Conservation (phyloP, 2,797 vertebrate species). For the Xerus rutilus region DNA sequence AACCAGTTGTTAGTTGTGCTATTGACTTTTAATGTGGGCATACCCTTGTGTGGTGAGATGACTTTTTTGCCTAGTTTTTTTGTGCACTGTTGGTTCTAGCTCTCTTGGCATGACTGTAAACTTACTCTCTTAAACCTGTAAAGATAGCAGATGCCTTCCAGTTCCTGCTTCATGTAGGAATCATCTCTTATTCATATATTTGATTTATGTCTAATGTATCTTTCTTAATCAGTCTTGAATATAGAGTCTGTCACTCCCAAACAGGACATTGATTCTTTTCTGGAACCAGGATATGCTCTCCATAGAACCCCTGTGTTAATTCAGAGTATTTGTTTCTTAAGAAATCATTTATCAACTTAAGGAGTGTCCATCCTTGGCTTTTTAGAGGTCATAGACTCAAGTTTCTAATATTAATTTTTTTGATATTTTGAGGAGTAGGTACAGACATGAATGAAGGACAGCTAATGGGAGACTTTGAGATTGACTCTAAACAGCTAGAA, state of each 20-base stretch:
- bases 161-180: background rate
- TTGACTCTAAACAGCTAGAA: conserved; percentile 94
- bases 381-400: background rate
- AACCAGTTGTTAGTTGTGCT: background rate
- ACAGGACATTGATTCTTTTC: background rate
- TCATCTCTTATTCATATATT: background rate
- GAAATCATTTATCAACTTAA: background rate
- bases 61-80: background rate
- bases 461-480: conserved; percentile 97
- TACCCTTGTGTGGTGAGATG: background rate
- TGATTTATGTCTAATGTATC: background rate
- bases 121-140: background rate
- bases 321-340: background rate
- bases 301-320: background rate
- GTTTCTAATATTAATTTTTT: conserved; percentile 46
- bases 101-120: background rate
- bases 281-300: background rate
- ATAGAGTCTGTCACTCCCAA: background rate
- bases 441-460: conserved; percentile 98
- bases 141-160: background rate
- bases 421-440: conserved; percentile 88
- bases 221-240: background rate
- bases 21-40: background rate
- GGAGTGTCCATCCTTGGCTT: background rate
- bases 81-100: background rate